A percentile compares a stretch with the other conserved stretches of the same genome.
phyloP scores from a whole-genome alignment of 2,888 invertebrate species.

The Coecobrya sp. region DNA sequence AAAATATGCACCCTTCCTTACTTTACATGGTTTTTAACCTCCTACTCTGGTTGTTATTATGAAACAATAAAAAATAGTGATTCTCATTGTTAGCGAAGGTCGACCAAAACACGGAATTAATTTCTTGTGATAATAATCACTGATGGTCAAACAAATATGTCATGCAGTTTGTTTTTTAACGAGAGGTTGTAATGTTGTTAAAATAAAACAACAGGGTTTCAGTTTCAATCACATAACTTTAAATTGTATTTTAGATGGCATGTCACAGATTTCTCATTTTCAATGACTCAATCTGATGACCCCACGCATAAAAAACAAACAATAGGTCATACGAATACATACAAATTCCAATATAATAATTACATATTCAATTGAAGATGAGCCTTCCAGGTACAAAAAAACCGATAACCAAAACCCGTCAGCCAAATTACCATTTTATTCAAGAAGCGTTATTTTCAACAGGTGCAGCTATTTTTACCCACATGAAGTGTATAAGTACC shows the following conservation, averaged over 20 bases:
- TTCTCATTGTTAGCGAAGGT: conserved; percentile 40
- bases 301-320: neutral
- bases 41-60: neutral
- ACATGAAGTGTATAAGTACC: neutral
- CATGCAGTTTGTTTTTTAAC: neutral
- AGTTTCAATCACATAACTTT: no score
- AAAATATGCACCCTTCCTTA: neutral
- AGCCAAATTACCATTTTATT: no score
- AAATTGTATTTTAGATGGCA: no score
- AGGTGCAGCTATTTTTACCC: neutral
- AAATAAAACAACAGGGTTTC: no score
- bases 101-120: conserved; percentile 52
- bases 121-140: neutral
- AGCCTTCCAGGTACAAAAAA: neutral
- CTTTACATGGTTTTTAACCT: conserved; percentile 3
- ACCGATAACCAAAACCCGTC: neutral
- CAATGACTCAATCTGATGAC: conserved; percentile 3
- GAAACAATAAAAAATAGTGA: neutral
- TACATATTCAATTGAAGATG: neutral
- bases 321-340: neutral
- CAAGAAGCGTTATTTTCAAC: neutral
- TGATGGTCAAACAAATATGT: neutral
- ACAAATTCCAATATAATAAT: neutral
- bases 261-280: neutral
- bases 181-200: no score